Evolutionary conservation across 2,888 invertebrate genomes (phyloP).

Genomic region (Pheosia tremula): DNA sequence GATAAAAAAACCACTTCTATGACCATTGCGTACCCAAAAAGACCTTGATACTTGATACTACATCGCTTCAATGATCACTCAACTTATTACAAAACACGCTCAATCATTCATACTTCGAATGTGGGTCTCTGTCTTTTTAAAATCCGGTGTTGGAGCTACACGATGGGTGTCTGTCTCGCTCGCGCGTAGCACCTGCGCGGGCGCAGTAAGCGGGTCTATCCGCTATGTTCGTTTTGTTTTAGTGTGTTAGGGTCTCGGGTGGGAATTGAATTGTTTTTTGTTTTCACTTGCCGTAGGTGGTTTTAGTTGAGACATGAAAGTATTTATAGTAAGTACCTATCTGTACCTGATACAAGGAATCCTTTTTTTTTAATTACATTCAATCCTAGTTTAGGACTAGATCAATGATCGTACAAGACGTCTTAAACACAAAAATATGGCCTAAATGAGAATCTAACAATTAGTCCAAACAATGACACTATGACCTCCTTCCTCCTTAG

Average conservation of each 20-base stretch:
- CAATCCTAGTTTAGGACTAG: too few relatives aligned
- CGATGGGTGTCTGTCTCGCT: constrained; percentile 23
- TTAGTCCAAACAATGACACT: too few relatives aligned
- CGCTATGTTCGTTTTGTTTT: constrained; percentile 34
- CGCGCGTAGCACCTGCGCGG: constrained; percentile 28
- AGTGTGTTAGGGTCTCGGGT: constrained; percentile 32
- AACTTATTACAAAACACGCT: not conserved
- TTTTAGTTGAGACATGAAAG: too few relatives aligned
- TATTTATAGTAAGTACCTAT: too few relatives aligned
- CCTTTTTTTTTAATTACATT: too few relatives aligned
- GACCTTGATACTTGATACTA: not conserved
- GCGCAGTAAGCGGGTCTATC: constrained; percentile 35
- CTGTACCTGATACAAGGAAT: too few relatives aligned
- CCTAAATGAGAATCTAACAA: too few relatives aligned
- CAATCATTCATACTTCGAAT: constrained; percentile 5
- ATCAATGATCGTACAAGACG: too few relatives aligned
- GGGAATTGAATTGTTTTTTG: constrained; percentile 19
- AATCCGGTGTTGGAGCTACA: constrained; percentile 63
- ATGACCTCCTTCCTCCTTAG: too few relatives aligned
- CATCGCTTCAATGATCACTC: not conserved
- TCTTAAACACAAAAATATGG: too few relatives aligned
- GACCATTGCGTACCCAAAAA: not conserved
- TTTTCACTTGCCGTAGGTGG: not conserved
- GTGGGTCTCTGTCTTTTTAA: constrained; percentile 44
- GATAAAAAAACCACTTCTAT: too few relatives aligned